phyloP scores from a whole-genome alignment of 2,797 vertebrate genomes.

The Leucoraja ocellata region DNA sequence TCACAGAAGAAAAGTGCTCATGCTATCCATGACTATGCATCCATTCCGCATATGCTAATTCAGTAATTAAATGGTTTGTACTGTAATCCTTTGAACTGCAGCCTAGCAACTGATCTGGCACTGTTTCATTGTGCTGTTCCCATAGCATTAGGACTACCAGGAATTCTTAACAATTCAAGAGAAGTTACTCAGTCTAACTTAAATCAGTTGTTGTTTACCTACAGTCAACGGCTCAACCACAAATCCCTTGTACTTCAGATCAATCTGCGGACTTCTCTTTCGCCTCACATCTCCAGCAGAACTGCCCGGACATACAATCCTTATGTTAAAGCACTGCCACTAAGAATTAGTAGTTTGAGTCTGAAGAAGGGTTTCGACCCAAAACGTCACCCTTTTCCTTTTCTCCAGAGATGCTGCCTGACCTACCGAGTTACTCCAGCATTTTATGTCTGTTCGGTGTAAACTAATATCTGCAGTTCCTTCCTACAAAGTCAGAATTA shows the following conservation, averaged over 20 bases:
- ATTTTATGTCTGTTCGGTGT: too few relatives aligned
- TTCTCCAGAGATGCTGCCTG: too few relatives aligned
- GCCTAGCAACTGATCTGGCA: background rate
- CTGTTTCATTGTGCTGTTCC: slow-evolving; percentile 12
- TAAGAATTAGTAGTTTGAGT: background rate
- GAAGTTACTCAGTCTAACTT: background rate
- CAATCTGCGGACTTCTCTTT: background rate
- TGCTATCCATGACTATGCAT: background rate
- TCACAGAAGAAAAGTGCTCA: background rate
- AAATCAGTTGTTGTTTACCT: slow-evolving; percentile 11
- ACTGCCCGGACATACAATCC: background rate
- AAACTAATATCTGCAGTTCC: too few relatives aligned
- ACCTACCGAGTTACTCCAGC: too few relatives aligned
- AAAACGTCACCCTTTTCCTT: too few relatives aligned
- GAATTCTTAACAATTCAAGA: slow-evolving; percentile 13
- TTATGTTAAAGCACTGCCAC: background rate
- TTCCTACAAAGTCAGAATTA: background rate
- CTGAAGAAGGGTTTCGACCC: too few relatives aligned
- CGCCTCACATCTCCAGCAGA: too few relatives aligned
- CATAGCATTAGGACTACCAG: background rate
- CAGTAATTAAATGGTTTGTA: background rate
- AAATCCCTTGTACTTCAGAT: background rate
- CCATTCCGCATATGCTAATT: background rate
- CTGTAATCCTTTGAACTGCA: background rate
- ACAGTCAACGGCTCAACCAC: background rate